These are phyloP conservation scores for Pollenia amentaria DNA, from an alignment of 2,888 invertebrate genomes.

Conservation along the genomic window DNA sequence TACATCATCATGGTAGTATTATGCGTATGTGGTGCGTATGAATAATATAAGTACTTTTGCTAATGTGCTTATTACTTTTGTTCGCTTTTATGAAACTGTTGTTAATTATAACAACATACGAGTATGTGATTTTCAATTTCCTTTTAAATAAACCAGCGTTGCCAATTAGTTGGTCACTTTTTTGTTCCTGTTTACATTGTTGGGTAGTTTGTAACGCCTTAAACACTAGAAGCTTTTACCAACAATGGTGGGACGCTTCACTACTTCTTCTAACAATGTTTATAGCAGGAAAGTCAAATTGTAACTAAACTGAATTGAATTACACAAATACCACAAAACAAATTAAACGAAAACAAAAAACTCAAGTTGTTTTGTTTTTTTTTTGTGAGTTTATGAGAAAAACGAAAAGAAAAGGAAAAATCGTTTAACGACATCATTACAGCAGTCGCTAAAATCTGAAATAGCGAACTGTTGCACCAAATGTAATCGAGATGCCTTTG, in stretches of 20 bases:
- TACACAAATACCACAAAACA: constrained; percentile 54
- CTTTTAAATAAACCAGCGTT: constrained; percentile 13
- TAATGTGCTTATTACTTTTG: background rate
- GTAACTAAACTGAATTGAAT: constrained; percentile 66
- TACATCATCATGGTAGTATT: background rate
- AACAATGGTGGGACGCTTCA: background rate
- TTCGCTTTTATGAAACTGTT: too few relatives aligned
- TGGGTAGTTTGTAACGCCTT: constrained; percentile 9
- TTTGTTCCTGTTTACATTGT: constrained; percentile 26
- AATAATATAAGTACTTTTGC: constrained; percentile 19
- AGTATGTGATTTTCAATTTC: background rate
- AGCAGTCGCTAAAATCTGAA: constrained; percentile 47
- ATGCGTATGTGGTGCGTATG: constrained; percentile 44
- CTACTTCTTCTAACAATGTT: constrained; percentile 42
- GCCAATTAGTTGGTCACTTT: constrained; percentile 21
- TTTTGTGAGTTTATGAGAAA: background rate
- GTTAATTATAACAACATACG: too few relatives aligned
- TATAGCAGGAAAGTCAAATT: constrained; percentile 63
- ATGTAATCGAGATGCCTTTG: constrained; percentile 71
- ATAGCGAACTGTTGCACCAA: constrained; percentile 77
- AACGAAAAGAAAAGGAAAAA: constrained; percentile 30
- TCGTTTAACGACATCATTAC: constrained; percentile 37
- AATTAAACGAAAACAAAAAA: constrained; percentile 52
- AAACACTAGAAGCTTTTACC: constrained; percentile 14
- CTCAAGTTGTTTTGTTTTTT: constrained; percentile 24